phyloP scores from a whole-genome alignment of 1,140 invertebrate genomes.

The Lamellibrachia luymesi region DNA sequence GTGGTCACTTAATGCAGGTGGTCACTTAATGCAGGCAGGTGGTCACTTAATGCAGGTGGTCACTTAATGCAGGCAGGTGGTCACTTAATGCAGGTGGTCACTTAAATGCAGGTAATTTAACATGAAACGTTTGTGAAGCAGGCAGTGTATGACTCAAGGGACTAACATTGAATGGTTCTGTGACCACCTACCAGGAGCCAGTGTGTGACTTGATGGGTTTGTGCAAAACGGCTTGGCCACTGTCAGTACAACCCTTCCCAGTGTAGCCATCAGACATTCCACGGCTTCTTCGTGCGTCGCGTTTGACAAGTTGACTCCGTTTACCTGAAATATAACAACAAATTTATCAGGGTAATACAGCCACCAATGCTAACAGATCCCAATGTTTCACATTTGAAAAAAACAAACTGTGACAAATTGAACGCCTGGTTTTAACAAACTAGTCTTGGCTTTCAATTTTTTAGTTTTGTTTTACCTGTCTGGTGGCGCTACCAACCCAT shows the following conservation, averaged over 20 bases:
- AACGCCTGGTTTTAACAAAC: not conserved
- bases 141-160: not conserved
- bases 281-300: constrained; percentile 98
- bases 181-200: not conserved
- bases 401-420: no score
- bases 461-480: not conserved
- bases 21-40: no score
- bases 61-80: no score
- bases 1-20: no score
- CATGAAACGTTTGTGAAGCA: no score
- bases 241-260: constrained; percentile 83
- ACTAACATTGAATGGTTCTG: not conserved
- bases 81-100: no score
- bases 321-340: constrained; percentile 69
- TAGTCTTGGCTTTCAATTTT: not conserved
- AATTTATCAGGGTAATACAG: not conserved
- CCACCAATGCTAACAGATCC: not conserved
- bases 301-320: constrained; percentile 89
- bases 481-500: no score
- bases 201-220: not conserved
- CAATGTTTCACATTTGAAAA: not conserved
- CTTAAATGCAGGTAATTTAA: no score
- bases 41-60: no score
- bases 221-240: constrained; percentile 69
- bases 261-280: constrained; percentile 89